These are phyloP conservation scores for Maconellicoccus hirsutus DNA, from an alignment of 1,140 invertebrate species.

Conservation along the genomic window DNA sequence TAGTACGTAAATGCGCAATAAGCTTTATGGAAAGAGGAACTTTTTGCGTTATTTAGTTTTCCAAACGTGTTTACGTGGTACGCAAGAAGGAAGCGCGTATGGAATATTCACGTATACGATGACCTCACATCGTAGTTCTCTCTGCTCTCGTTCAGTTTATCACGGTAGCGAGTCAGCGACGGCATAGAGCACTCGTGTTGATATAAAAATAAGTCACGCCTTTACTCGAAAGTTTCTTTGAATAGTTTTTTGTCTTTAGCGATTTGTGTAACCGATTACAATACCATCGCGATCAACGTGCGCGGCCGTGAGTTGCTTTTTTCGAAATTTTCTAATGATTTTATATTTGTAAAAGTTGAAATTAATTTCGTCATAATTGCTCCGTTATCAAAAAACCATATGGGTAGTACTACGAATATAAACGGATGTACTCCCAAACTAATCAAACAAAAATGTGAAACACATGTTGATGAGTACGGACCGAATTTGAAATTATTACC, in stretches of 20 bases:
- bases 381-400: background rate
- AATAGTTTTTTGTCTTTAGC: background rate
- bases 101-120: background rate
- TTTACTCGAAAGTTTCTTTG: background rate
- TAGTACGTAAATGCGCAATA: background rate
- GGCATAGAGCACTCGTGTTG: background rate
- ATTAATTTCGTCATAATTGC: background rate
- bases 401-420: conserved; percentile 10
- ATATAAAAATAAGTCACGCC: background rate
- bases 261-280: background rate
- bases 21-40: background rate
- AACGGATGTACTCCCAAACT: background rate
- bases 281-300: background rate
- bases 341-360: no score
- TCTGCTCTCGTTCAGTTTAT: background rate
- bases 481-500: conserved; percentile 68
- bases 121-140: background rate
- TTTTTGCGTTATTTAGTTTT: background rate
- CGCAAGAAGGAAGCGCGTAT: background rate
- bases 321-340: background rate
- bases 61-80: background rate
- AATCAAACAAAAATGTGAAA: background rate
- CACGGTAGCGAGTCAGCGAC: background rate
- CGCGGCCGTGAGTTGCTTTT: background rate
- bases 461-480: conserved; percentile 47